These are phyloP conservation scores for Maniola jurtina DNA, from an alignment of 1,140 invertebrate genomes.

Conservation along the genomic window DNA sequence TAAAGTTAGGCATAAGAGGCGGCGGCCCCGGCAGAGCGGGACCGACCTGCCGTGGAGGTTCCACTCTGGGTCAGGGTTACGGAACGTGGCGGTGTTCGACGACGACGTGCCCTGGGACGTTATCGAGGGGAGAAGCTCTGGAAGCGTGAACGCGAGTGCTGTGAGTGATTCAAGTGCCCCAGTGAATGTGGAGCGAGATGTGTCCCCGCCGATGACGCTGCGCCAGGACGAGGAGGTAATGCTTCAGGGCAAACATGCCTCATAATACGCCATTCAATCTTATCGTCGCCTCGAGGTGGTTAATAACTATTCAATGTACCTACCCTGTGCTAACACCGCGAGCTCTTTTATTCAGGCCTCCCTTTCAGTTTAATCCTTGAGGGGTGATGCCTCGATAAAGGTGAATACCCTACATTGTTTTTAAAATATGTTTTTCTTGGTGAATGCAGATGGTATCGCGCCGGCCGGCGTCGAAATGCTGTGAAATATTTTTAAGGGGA, in stretches of 20 bases:
- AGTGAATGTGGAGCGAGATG: constrained; percentile 52
- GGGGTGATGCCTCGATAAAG: constrained; percentile 65
- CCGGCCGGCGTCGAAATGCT: constrained; percentile 39
- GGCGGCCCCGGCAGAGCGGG: constrained; percentile 59
- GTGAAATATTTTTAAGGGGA: constrained; percentile 48
- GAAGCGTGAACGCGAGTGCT: constrained; percentile 56
- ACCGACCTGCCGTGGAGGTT: constrained; percentile 65
- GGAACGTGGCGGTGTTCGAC: constrained; percentile 65
- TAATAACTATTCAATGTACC: constrained; percentile 60
- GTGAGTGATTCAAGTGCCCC: constrained; percentile 60
- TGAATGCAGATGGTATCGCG: constrained; percentile 52
- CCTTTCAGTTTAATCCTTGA: constrained; percentile 54
- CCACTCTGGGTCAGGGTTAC: constrained; percentile 48
- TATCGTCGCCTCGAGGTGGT: constrained; percentile 64
- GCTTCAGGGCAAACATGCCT: constrained; percentile 20
- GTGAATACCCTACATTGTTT: constrained; percentile 65
- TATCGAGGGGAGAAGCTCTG: constrained; percentile 46
- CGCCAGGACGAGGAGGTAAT: constrained; percentile 69
- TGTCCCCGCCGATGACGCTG: constrained; percentile 63
- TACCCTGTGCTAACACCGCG: constrained; percentile 45
- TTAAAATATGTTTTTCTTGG: constrained; percentile 46
- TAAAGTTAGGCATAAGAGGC: constrained; percentile 68
- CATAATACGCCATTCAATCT: constrained; percentile 46
- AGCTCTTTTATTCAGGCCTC: constrained; percentile 50
- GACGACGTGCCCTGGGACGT: constrained; percentile 61